phyloP scores from a whole-genome alignment of 2,113 vertebrate species.

The Thalassoma bifasciatum region DNA sequence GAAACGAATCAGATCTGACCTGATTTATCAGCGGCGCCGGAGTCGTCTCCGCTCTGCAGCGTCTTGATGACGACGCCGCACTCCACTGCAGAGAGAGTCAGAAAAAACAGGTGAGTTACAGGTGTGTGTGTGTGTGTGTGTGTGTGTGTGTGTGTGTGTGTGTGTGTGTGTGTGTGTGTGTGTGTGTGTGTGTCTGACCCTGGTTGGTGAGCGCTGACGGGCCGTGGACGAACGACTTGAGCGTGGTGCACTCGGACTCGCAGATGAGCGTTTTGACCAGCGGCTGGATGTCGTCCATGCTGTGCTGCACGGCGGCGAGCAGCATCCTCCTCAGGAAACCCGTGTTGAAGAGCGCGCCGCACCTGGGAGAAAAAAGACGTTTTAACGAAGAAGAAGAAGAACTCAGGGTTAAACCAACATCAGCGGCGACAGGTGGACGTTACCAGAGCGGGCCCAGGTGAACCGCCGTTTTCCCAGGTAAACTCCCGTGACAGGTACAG shows the following conservation, averaged over 20 bases:
- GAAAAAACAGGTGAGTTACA: too few species aligned
- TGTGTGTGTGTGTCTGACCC: slow-evolving; percentile 76
- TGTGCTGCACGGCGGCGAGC: slow-evolving; percentile 87
- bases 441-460: slow-evolving; percentile 96
- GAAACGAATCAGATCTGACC: too few species aligned
- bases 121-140: accelerated
- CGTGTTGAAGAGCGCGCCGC: slow-evolving; percentile 91
- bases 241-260: slow-evolving; percentile 92
- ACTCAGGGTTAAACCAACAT: too few species aligned
- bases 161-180: neutral
- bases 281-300: slow-evolving; percentile 91
- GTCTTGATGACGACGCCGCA: slow-evolving; percentile 91
- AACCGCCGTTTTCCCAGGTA: slow-evolving; percentile 94
- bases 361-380: slow-evolving; percentile 78
- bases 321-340: slow-evolving; percentile 95
- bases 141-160: neutral
- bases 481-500: slow-evolving; percentile 92
- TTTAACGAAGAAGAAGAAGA: too few species aligned
- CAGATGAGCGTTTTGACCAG: slow-evolving; percentile 92
- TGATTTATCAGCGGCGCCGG: slow-evolving; percentile 72
- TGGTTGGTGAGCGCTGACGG: slow-evolving; percentile 84
- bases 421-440: too few species aligned
- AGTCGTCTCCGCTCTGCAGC: slow-evolving; percentile 79
- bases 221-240: slow-evolving; percentile 82
- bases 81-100: slow-evolving; percentile 91